Percentiles rank a stretch among this genome's conserved stretches.
phyloP scores from a whole-genome alignment of 2,797 vertebrate species.

The Anniella stebbinsi region DNA sequence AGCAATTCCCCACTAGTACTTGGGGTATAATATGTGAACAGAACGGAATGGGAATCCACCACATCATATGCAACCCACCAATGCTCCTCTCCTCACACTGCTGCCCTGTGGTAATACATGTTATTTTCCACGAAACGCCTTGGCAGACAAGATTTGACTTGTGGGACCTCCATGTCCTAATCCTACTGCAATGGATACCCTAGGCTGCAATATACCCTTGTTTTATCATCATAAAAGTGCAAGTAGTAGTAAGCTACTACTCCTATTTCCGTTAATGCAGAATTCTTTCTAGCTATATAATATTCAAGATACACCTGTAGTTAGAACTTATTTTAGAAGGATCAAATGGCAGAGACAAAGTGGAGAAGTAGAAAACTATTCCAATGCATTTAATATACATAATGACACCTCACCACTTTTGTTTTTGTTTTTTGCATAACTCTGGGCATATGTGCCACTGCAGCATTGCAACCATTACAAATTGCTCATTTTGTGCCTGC shows the following conservation, averaged over 20 bases:
- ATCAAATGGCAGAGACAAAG: conserved; percentile 70
- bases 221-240: neutral
- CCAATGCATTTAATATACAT: conserved; percentile 70
- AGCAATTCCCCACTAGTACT: neutral
- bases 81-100: neutral
- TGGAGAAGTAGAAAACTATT: conserved; percentile 69
- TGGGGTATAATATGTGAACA: neutral
- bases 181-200: neutral
- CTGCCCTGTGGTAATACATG: neutral
- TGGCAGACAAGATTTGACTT: neutral
- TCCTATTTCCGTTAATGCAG: neutral
- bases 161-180: neutral
- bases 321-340: conserved; percentile 46
- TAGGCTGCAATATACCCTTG: neutral
- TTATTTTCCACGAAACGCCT: neutral
- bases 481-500: conserved; percentile 68
- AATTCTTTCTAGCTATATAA: neutral
- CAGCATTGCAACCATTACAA: conserved; percentile 63
- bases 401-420: conserved; percentile 64
- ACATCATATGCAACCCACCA: neutral
- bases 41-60: neutral
- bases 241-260: neutral
- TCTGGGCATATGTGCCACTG: conserved; percentile 63
- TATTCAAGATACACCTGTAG: fast-evolving
- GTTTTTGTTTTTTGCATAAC: conserved; percentile 49